Conservation (phyloP, 2,113 vertebrate species). For the Puntigrus tetrazona region DNA sequence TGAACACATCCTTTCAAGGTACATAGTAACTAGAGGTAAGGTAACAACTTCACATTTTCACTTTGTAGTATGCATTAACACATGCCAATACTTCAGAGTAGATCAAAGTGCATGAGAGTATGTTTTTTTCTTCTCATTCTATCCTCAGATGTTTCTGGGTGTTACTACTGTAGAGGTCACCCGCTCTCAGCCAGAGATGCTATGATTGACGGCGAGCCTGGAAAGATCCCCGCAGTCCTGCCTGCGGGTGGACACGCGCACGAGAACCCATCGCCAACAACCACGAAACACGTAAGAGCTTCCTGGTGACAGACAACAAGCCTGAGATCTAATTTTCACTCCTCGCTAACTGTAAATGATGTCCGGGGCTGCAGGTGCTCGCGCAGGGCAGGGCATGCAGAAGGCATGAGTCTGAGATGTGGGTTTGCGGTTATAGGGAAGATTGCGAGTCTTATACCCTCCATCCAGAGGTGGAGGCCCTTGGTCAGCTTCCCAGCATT, state of each 20-base stretch:
- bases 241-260: constrained; percentile 33
- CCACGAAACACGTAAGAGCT: constrained; percentile 58
- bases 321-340: constrained; percentile 69
- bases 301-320: constrained; percentile 62
- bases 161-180: background rate
- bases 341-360: constrained; percentile 68
- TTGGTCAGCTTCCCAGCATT: constrained; percentile 60
- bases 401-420: background rate
- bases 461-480: constrained; percentile 49
- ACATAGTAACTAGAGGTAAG: background rate
- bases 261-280: constrained; percentile 36
- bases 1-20: background rate
- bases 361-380: constrained; percentile 51
- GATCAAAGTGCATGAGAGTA: background rate
- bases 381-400: background rate
- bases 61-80: background rate
- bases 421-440: background rate
- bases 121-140: background rate
- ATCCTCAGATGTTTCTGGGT: background rate
- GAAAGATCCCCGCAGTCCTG: constrained; percentile 7
- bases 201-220: constrained; percentile 23
- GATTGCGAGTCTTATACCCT: background rate
- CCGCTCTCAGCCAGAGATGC: background rate
- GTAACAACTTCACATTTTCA: background rate
- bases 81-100: constrained; percentile 7